These are phyloP conservation scores for Hirtodrosophila duncani DNA, from an alignment of 2,888 invertebrate genomes.

Conservation along the genomic window DNA sequence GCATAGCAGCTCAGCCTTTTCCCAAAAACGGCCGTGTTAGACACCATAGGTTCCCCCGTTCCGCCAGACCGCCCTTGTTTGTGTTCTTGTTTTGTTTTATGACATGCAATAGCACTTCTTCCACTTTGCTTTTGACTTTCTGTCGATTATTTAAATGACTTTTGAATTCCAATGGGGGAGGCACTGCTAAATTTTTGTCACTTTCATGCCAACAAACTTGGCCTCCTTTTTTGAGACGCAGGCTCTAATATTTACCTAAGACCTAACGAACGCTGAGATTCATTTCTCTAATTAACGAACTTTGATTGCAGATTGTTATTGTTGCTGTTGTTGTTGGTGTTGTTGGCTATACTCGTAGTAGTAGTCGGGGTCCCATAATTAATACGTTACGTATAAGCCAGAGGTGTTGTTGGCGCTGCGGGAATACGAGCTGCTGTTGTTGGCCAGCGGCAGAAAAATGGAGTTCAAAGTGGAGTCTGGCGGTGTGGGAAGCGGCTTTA, in stretches of 20 bases:
- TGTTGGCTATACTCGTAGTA: neutral
- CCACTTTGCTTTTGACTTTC: slow-evolving; percentile 8
- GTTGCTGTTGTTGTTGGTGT: slow-evolving; percentile 11
- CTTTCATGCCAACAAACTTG: slow-evolving; percentile 54
- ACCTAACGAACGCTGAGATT: slow-evolving; percentile 37
- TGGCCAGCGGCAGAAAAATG: slow-evolving; percentile 28
- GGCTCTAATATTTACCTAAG: too few relatives aligned
- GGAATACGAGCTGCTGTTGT: slow-evolving; percentile 48
- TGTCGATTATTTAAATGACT: slow-evolving; percentile 38
- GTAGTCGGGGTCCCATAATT: slow-evolving; percentile 43
- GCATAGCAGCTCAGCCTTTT: too few relatives aligned
- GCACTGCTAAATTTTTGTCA: slow-evolving; percentile 18
- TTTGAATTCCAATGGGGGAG: slow-evolving; percentile 36
- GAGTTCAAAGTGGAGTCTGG: slow-evolving; percentile 62
- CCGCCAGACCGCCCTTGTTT: too few relatives aligned
- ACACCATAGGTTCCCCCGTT: too few relatives aligned
- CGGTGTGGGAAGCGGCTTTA: slow-evolving; percentile 53
- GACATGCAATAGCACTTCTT: slow-evolving; percentile 53
- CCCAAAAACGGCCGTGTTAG: too few relatives aligned
- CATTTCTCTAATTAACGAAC: slow-evolving; percentile 55
- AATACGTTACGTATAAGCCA: slow-evolving; percentile 68
- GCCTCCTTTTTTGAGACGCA: slow-evolving; percentile 31
- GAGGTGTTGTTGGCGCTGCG: slow-evolving; percentile 58
- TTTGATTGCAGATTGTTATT: slow-evolving; percentile 25
- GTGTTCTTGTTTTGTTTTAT: slow-evolving; percentile 2